Evolutionary conservation across 2,113 vertebrate genomes (phyloP).

Genomic region (Pterophyllum scalare): DNA sequence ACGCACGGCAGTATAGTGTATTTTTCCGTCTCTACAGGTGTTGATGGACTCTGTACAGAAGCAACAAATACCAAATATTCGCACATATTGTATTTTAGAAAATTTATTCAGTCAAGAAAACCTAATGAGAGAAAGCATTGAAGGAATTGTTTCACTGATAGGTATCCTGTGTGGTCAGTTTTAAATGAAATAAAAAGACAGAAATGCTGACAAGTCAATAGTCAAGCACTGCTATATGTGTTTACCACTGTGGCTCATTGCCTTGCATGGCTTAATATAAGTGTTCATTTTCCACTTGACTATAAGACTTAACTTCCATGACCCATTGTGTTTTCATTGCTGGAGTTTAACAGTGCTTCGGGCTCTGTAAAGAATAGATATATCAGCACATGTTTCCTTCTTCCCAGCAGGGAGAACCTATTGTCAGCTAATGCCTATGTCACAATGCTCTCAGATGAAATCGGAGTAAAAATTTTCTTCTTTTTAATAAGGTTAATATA

Average conservation of each 20-base stretch:
- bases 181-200: neutral
- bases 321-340: neutral
- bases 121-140: neutral
- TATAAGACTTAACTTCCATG: neutral
- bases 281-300: neutral
- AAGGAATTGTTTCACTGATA: neutral
- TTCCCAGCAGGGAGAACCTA: neutral
- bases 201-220: constrained; percentile 12
- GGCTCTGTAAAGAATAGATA: neutral
- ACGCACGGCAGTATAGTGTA: too few species aligned
- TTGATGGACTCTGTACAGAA: neutral
- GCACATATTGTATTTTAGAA: neutral
- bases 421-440: neutral
- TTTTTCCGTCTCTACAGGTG: too few species aligned
- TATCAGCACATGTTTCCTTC: neutral
- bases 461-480: fast-evolving
- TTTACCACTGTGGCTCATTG: neutral
- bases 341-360: neutral
- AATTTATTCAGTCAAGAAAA: neutral
- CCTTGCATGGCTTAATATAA: neutral
- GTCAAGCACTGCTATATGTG: neutral
- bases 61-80: neutral
- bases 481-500: neutral
- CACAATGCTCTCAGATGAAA: neutral
- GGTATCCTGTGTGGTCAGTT: neutral